Percentiles rank a stretch among this genome's conserved stretches.
These are phyloP conservation scores for Phalera bucephala DNA, from an alignment of 2,888 invertebrate species.

Conservation along the genomic window DNA sequence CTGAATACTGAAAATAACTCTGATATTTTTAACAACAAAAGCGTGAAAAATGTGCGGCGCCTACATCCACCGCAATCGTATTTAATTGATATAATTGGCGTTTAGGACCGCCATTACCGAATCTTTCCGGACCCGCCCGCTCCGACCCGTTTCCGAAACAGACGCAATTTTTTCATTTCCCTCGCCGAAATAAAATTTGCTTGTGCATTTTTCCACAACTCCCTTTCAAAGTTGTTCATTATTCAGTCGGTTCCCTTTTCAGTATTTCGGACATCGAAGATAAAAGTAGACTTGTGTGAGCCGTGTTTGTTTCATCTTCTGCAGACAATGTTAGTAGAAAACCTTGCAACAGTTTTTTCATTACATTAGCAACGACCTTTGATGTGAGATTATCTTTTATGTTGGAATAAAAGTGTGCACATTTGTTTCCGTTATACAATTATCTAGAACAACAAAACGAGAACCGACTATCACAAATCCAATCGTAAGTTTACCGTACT, in stretches of 20 bases:
- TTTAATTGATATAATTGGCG: slow-evolving; percentile 79
- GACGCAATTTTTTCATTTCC: slow-evolving; percentile 56
- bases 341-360: slow-evolving; percentile 20
- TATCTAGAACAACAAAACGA: no score
- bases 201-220: slow-evolving; percentile 59
- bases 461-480: slow-evolving; percentile 14
- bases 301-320: slow-evolving; percentile 16
- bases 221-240: slow-evolving; percentile 69
- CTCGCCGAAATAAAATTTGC: slow-evolving; percentile 52
- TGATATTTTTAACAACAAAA: slow-evolving; percentile 29
- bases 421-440: no score
- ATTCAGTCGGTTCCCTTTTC: slow-evolving; percentile 65
- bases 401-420: no score
- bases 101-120: slow-evolving; percentile 69
- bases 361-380: slow-evolving; percentile 12
- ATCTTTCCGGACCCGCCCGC: slow-evolving; percentile 43
- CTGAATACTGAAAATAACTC: slow-evolving; percentile 21
- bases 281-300: slow-evolving; percentile 36
- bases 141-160: slow-evolving; percentile 54
- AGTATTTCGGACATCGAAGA: slow-evolving; percentile 47
- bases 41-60: slow-evolving; percentile 20
- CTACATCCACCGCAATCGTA: slow-evolving; percentile 49
- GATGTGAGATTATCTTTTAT: slow-evolving; percentile 3
- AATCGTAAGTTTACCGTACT: slow-evolving; percentile 15
- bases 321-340: slow-evolving; percentile 8